Conservation (phyloP, 1,140 invertebrate genomes). For the Globodera rostochiensis region DNA sequence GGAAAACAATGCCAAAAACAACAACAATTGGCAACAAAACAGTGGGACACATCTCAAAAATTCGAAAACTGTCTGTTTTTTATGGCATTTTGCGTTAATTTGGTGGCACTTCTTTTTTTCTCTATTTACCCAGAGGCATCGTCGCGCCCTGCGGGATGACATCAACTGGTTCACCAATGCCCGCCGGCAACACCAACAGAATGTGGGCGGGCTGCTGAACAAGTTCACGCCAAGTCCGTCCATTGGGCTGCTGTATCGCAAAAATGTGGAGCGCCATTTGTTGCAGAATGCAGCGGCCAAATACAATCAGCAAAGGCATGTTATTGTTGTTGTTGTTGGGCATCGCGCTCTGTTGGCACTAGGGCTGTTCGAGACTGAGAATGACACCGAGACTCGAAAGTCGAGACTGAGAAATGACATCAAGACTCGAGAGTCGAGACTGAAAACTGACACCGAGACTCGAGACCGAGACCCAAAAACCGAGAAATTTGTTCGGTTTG, state of each 20-base stretch:
- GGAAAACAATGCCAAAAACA: neutral
- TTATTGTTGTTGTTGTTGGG: neutral
- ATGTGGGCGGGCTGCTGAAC: constrained; percentile 51
- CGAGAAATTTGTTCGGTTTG: too few relatives aligned
- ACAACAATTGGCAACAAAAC: too few relatives aligned
- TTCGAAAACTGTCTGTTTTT: too few relatives aligned
- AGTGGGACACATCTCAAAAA: too few relatives aligned
- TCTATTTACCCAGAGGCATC: constrained; percentile 52
- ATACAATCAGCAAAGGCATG: constrained; percentile 54
- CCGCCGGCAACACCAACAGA: constrained; percentile 48
- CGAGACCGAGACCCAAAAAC: too few relatives aligned
- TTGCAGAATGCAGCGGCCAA: constrained; percentile 38
- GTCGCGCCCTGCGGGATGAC: constrained; percentile 62
- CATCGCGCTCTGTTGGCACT: too few relatives aligned
- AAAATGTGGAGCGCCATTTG: constrained; percentile 61
- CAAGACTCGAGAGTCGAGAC: too few relatives aligned
- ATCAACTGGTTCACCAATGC: constrained; percentile 65
- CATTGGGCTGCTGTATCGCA: constrained; percentile 59
- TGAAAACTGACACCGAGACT: too few relatives aligned
- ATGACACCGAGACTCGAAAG: too few relatives aligned
- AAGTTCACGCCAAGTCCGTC: constrained; percentile 62
- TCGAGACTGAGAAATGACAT: too few relatives aligned
- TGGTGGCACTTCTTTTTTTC: neutral
- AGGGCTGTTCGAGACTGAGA: too few relatives aligned
- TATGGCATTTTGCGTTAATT: too few relatives aligned